A percentile compares a stretch with the other conserved stretches of the same genome.
phyloP scores from a whole-genome alignment of 2,888 invertebrate genomes.

The Lottia gigantea region DNA sequence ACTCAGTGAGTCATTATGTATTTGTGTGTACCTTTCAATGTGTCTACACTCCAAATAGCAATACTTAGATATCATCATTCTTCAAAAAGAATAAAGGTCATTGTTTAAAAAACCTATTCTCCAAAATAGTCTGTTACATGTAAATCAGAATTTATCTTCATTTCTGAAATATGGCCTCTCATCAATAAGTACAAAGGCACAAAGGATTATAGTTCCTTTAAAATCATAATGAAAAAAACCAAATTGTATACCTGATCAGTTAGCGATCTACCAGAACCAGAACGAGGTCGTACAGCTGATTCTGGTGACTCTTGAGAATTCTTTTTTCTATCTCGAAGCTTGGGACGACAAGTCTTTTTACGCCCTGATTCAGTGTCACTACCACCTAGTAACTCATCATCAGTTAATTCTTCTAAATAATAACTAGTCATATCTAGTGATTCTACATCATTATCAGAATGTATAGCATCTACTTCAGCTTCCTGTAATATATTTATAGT shows the following conservation, averaged over 20 bases:
- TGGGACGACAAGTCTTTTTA: slow-evolving; percentile 1
- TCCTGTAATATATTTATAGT: slow-evolving; percentile 30
- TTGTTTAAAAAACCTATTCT: too few species aligned
- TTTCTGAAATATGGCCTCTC: too few species aligned
- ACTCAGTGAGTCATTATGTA: too few species aligned
- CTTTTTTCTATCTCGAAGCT: slow-evolving; percentile 16
- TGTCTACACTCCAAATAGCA: too few species aligned
- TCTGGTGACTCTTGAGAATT: slow-evolving; percentile 18
- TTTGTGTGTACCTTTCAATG: too few species aligned
- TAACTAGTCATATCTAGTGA: slow-evolving; percentile 3
- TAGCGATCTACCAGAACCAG: slow-evolving; percentile 86
- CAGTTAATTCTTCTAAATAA: slow-evolving; percentile 15
- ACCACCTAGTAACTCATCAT: slow-evolving; percentile 19
- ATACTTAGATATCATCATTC: too few species aligned
- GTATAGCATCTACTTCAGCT: slow-evolving; percentile 44
- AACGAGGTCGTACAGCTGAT: slow-evolving; percentile 73
- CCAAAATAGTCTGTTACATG: too few species aligned
- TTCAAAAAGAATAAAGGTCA: too few species aligned
- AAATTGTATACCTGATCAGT: slow-evolving; percentile 77
- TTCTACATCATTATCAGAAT: slow-evolving; percentile 41
- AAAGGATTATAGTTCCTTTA: too few species aligned
- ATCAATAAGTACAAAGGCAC: too few species aligned
- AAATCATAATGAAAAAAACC: too few species aligned
- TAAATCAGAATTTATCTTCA: too few species aligned
- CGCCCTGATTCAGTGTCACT: slow-evolving; percentile 16